Evolutionary conservation across 1,140 invertebrate genomes (phyloP), one percentile per base, ranked within the genome.

Genomic region (Meloidogyne exigua): DNA sequence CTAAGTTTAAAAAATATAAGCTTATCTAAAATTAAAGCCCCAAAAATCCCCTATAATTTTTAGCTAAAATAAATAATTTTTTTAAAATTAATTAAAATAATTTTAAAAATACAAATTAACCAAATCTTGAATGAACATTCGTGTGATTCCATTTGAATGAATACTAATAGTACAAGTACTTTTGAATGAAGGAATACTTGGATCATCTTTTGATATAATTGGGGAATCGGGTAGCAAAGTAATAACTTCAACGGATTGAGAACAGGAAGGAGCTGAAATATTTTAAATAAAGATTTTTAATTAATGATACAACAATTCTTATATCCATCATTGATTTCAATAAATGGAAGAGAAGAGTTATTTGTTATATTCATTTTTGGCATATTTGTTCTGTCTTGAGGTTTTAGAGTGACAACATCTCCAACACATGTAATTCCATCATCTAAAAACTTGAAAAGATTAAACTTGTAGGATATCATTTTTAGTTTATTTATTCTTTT

Each of bases 161-260:
- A 73, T 73, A 62, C 36, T 73, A 39, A 73, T 57, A 28, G 21
- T 73, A 23, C 71, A 73, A 57, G 18, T n/a, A 57, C 18, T 57
- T 57, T n/a, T n/a, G 21, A n/a, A 7, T n/a, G 49, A n/a, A 57
- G 18, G 18, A 9, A 36, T 32, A 42, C 25, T 68, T 32, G 66
- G 25, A 21, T 21, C 10, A 5, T 68, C 9, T 4, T 23, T 42
- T 68, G 21, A n/a, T 21, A 68, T n/a, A n/a, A 13, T 7, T 9
- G 28, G 21, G 9, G 18, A 12, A 68, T 23, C n/a, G 4, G 28
- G 66, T 32, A 7, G 5, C n/a, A 68, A 21, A 25, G 18, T 21
- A 21, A 57, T 68, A 68, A 68, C 5, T 68, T 68, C 66, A n/a
- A 25, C 25, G 15, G 28, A n/a, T 10, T 68, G 13, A 25, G 39